These are phyloP conservation scores for Ptychochromis oligacanthus DNA, from an alignment of 2,113 vertebrate species.

Conservation along the genomic window DNA sequence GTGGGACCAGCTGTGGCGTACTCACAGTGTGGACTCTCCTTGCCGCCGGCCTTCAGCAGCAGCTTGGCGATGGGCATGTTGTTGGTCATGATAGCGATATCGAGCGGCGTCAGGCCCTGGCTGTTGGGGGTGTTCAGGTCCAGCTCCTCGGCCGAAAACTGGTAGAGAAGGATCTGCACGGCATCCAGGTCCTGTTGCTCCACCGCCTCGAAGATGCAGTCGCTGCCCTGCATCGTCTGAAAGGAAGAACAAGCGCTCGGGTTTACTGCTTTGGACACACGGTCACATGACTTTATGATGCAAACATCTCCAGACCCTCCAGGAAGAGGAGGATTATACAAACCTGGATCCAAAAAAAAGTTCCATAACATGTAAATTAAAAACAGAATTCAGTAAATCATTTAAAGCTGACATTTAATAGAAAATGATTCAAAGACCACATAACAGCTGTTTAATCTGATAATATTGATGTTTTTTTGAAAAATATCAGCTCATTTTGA, in stretches of 20 bases:
- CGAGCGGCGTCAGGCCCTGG: constrained; percentile 91
- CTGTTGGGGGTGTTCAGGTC: constrained; percentile 95
- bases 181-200: constrained; percentile 95
- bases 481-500: no score
- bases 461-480: no score
- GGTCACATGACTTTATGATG: background rate
- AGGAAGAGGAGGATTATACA: background rate
- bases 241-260: background rate
- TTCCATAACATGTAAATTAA: background rate
- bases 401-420: background rate
- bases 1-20: background rate
- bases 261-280: background rate
- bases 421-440: background rate
- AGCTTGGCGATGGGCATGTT: constrained; percentile 90
- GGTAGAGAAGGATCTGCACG: constrained; percentile 91
- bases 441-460: no score
- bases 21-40: constrained; percentile 97
- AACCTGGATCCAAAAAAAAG: background rate
- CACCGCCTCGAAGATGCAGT: constrained; percentile 92
- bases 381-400: background rate
- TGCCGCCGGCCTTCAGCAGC: constrained; percentile 89
- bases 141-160: constrained; percentile 90
- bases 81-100: constrained; percentile 95
- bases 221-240: constrained; percentile 90
- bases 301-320: background rate